phyloP scores from a whole-genome alignment of 1,140 invertebrate species.

The Leguminivora glycinivorella region DNA sequence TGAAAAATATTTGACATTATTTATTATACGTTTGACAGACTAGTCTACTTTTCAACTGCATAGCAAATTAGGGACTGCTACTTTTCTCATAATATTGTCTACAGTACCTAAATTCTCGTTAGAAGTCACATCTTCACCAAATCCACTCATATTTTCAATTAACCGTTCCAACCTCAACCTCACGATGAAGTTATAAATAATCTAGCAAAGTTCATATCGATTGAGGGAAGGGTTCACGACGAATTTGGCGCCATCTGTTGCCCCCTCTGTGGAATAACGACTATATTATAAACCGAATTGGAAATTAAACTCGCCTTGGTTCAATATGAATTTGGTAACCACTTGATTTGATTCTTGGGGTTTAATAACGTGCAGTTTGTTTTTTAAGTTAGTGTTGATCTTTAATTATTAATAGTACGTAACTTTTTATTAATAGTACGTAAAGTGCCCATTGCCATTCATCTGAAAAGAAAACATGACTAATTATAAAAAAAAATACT shows the following conservation, averaged over 20 bases:
- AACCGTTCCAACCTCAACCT: neutral
- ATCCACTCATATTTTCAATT: neutral
- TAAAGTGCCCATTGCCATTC: too few species aligned
- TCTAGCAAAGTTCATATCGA: constrained; percentile 27
- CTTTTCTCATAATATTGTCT: too few species aligned
- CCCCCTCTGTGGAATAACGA: constrained; percentile 4
- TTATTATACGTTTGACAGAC: too few species aligned
- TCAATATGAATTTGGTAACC: constrained; percentile 13
- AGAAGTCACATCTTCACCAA: neutral
- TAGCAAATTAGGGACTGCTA: too few species aligned
- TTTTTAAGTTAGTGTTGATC: too few species aligned
- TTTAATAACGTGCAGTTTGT: too few species aligned
- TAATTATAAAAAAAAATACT: too few species aligned
- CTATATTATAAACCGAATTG: constrained; percentile 26
- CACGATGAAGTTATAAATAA: constrained; percentile 25
- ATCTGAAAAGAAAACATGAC: too few species aligned
- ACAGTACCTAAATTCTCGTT: neutral
- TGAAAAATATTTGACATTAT: too few species aligned
- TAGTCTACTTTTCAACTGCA: too few species aligned
- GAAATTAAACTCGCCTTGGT: constrained; percentile 14
- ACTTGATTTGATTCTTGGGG: neutral
- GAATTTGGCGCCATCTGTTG: constrained; percentile 24
- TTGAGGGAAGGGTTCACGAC: constrained; percentile 26
- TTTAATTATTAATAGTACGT: too few species aligned
- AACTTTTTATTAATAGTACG: too few species aligned